Base-by-base conservation (phyloP, 2,797 vertebrate genomes). In the Phalanger gymnotis region DNA sequence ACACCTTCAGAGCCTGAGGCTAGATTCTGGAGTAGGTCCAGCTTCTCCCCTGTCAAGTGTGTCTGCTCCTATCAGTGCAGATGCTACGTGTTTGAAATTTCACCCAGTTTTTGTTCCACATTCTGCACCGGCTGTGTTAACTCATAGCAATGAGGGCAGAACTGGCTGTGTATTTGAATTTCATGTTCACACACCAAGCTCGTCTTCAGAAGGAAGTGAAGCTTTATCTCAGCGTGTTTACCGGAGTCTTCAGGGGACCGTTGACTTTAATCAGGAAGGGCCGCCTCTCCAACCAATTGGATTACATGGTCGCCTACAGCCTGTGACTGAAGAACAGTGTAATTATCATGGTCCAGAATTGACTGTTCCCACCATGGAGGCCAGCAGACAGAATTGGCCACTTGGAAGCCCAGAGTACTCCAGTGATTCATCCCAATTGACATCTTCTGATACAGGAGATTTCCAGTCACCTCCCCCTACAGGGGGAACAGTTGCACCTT, bases 271-370 rank as follows among this genome's bases (percentile, higher is more conserved):
- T 95, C 98, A 99, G 94, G 99, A 99, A 95, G 99, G 99, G 96
- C 56, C 27, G 51, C 97, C 98, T 73, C 11, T 96, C 96, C 98
- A 98, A 95, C 98, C 98, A 95, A 5, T 96, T 9, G 99, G 99
- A 93, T 98, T 98, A 0, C 99, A 99, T 55, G 98, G 98, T 94
- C 99, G 99, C 31, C 99, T 99, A 73, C 99, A 99, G 98, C 99
- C 99, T 0, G 99, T 99, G 91, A 99, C 99, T 2, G 99, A 99
- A 98, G 99, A 99, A 96, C 99, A 99, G 91, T 99, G 98, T 96
- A 96, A 98, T 91, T 99, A 99, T 92, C 53, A 98, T 54, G 99
- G 99, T 96, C 99, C 99, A 0, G 99, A 99, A 98, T 97, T 99
- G 58, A 99, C 99, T 0, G 97, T 99, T 95, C 99, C 99, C 57